These are phyloP conservation scores for Phortica variegata DNA, from an alignment of 1,140 invertebrate species.

Conservation along the genomic window DNA sequence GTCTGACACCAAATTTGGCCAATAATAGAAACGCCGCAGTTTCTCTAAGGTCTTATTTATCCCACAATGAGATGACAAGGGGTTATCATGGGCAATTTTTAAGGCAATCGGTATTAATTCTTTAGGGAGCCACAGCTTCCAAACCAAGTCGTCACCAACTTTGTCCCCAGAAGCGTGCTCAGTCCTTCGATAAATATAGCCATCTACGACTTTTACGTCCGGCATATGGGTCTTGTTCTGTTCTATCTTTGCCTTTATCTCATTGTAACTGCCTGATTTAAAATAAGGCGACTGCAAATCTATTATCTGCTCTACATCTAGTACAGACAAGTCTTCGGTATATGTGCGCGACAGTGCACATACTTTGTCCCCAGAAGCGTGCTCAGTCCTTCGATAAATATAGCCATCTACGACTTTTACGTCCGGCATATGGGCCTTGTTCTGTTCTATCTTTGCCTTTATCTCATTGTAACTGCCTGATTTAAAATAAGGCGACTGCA, in stretches of 20 bases:
- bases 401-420: slow-evolving; percentile 34
- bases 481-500: no score
- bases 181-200: not conserved
- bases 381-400: no score
- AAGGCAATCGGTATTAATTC: not conserved
- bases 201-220: no score
- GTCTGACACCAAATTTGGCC: slow-evolving; percentile 3
- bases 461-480: no score
- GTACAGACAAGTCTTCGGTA: slow-evolving; percentile 2
- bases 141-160: not conserved
- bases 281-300: no score
- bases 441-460: no score
- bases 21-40: slow-evolving; percentile 1
- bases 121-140: slow-evolving; percentile 13
- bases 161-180: not conserved
- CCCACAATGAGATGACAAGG: slow-evolving; percentile 1
- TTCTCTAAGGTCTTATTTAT: slow-evolving; percentile 2
- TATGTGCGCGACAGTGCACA: slow-evolving; percentile 24
- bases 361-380: no score
- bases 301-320: no score
- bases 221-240: slow-evolving; percentile 2
- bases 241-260: no score
- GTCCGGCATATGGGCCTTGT: no score
- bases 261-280: no score
- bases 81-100: not conserved